Percentiles rank a stretch among this genome's conserved stretches.
phyloP scores from a whole-genome alignment of 1,140 invertebrate species.

The Polyergus mexicanus region DNA sequence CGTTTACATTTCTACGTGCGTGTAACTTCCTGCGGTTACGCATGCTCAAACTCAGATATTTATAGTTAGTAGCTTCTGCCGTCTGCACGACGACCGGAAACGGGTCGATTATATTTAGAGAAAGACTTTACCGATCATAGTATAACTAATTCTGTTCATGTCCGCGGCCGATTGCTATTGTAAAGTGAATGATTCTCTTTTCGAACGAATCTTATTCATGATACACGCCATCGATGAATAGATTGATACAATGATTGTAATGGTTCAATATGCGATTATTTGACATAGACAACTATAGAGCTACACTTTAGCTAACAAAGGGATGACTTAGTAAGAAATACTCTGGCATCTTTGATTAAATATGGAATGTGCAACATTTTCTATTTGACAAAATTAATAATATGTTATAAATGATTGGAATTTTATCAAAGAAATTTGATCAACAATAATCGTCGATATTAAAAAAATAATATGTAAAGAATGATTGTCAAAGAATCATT shows the following conservation, averaged over 20 bases:
- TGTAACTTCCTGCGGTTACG: conserved; percentile 60
- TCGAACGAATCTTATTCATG: conserved; percentile 15
- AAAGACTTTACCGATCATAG: conserved; percentile 69
- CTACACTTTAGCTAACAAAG: neutral
- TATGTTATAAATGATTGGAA: neutral
- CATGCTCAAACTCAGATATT: conserved; percentile 67
- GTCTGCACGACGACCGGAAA: conserved; percentile 69
- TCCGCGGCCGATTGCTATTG: conserved; percentile 44
- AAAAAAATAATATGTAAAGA: neutral
- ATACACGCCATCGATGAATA: conserved; percentile 15
- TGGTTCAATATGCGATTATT: neutral
- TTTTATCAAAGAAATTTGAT: neutral
- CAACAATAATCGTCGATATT: neutral
- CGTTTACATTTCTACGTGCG: conserved; percentile 54
- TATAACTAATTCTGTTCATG: conserved; percentile 61
- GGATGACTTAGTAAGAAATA: neutral
- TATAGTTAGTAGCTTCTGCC: conserved; percentile 69
- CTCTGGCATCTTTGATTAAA: neutral
- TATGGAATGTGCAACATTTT: neutral
- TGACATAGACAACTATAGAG: neutral
- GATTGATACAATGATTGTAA: conserved; percentile 48
- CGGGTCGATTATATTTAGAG: conserved; percentile 76
- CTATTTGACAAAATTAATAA: neutral
- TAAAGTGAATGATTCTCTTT: conserved; percentile 37
- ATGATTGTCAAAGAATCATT: neutral